phyloP scores from a whole-genome alignment of 1,140 invertebrate species.

The Eupeodes corollae region DNA sequence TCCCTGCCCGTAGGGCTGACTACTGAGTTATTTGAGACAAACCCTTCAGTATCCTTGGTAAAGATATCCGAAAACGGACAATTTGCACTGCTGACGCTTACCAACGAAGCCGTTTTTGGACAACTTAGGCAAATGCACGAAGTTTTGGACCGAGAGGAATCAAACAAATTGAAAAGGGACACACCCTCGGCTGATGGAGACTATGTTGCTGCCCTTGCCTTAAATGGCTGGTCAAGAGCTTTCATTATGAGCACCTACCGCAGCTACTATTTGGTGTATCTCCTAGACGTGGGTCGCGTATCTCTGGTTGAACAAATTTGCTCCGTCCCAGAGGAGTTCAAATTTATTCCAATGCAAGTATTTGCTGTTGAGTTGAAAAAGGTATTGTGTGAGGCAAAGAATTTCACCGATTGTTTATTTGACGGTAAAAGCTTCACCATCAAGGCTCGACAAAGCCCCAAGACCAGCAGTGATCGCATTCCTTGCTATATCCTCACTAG shows the following conservation, averaged over 20 bases:
- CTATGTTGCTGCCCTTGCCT: constrained; percentile 2
- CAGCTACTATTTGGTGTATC: constrained; percentile 2
- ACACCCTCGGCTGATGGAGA: not conserved
- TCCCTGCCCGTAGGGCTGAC: not conserved
- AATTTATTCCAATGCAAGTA: not conserved
- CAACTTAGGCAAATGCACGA: not conserved
- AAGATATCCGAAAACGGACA: not conserved
- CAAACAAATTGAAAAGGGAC: constrained; percentile 1
- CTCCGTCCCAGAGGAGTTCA: not conserved
- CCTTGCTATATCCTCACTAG: not conserved
- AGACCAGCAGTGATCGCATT: not conserved
- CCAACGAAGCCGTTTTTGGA: not conserved
- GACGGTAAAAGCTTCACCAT: not conserved
- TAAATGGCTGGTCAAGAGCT: constrained; percentile 1
- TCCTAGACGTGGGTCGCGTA: constrained; percentile 2
- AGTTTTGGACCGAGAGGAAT: not conserved
- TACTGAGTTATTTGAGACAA: not conserved
- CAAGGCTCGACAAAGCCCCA: too few relatives aligned
- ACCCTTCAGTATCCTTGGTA: not conserved
- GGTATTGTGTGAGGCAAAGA: not conserved
- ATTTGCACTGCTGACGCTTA: not conserved
- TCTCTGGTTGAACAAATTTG: constrained; percentile 1
- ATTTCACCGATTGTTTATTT: not conserved
- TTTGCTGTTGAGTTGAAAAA: constrained; percentile 1
- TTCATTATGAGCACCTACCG: not conserved